These are phyloP conservation scores for Nannospalax galili DNA, from an alignment of 2,113 vertebrate species.

Conservation along the genomic window DNA sequence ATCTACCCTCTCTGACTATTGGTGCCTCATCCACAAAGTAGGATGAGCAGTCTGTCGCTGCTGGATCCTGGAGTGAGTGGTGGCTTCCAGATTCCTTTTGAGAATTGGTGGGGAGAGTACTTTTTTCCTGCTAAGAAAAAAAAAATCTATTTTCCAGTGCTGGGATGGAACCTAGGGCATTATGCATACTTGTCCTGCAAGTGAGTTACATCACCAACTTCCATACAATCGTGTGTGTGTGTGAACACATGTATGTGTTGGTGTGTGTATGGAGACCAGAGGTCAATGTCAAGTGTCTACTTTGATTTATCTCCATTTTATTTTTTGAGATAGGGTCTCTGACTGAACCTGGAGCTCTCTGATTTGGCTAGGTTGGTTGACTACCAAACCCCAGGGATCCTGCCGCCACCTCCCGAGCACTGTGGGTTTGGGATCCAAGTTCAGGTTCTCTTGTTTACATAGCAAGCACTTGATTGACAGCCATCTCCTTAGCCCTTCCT, in stretches of 20 bases:
- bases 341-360: background rate
- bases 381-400: background rate
- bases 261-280: too few relatives aligned
- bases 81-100: background rate
- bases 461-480: background rate
- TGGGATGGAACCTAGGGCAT: background rate
- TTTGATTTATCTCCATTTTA: background rate
- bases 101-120: background rate
- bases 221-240: background rate
- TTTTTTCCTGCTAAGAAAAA: background rate
- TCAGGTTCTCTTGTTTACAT: too few relatives aligned
- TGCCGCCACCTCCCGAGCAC: background rate
- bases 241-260: background rate
- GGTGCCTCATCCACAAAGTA: background rate
- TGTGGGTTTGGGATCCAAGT: background rate
- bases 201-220: background rate
- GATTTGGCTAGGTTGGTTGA: too few relatives aligned
- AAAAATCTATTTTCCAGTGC: background rate
- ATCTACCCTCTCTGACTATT: rapidly evolving
- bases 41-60: rapidly evolving
- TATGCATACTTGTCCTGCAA: background rate
- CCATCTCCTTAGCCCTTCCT: background rate
- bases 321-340: background rate
- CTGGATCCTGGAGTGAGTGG: rapidly evolving
- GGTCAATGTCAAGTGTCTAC: background rate